Evolutionary conservation across 2,797 vertebrate species (phyloP), one percentile per base, ranked within the genome.

Genomic region (Chaetophractus vellerosus): DNA sequence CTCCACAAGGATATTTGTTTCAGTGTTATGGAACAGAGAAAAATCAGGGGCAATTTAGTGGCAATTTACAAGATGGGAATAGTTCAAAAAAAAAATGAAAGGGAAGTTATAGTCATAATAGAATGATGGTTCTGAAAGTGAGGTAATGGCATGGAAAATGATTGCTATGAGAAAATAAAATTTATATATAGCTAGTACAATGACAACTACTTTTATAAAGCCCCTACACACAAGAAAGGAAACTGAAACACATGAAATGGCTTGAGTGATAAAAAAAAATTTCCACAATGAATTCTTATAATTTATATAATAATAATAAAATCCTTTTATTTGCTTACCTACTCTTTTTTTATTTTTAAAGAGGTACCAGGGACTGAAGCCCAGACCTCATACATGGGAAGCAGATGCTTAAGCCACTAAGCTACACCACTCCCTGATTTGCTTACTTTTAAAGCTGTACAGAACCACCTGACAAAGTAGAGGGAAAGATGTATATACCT

Each of bases 141-240:
- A 82, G 57, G 38, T 48, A 69, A 88, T 28, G 18, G 71, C 83
- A 91, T 33, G 36, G 75, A 86, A 92, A 93, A 91, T 63, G 19
- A 28, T 91, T 78, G 24, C n/a, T 64, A 19, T 83, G 19, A 31
- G 48, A 72, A 91, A 95, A 85, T 33, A 24, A 81, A 69, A 61
- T 1, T 72, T 14, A 0, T 76, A 18, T 38, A 24, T 12, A 38
- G 28, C 55, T 82, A 78, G 59, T 66, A 45, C 3, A 48, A 21
- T 36, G 52, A 64, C 38, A 41, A 26, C 9, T 50, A 8, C 11
- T 38, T 84, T 85, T 55, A 5, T 6, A n/a, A 36, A 82, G 18
- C 5, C 1, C 45, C 3, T 45, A 79, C 33, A 75, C 7, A 36
- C 0, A 88, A 14, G 19, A 84, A 80, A 85, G 52, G 11, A 88